Evolutionary conservation across 2,113 vertebrate species (phyloP), one percentile per base, ranked within the genome.

Genomic region (Poecile atricapillus): DNA sequence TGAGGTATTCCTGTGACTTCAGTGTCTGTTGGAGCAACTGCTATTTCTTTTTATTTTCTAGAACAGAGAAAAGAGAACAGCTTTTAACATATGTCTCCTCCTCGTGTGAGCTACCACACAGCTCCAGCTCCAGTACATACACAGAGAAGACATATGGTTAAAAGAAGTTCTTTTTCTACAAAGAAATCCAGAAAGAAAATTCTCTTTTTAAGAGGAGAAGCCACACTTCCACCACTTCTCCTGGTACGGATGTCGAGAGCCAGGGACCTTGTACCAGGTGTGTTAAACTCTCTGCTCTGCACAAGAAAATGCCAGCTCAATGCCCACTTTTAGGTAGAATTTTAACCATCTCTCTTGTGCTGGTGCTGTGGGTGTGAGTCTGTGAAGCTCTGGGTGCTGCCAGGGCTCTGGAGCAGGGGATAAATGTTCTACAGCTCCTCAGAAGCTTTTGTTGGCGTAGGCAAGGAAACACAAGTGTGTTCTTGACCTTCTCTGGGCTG

Each of bases 31-130:
- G 92, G 75, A 94, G 82, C 74, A 93, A 95, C 82, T 91, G 79
- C 76, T 87, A 78, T 96, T 96, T 90, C 68, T 83, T 92, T 88
- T 71, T 75, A 83, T 96, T 97, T 94, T 87, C 71, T 70, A 71
- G 92, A 95, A 55, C 59, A 86, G 84, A 59, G 93, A 82, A 88
- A 96, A 94, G 92, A 90, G 83, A 97, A 96, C 95, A 95, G 88
- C 69, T 96, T 88, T 92, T 79, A 96, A 53, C 95, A 95, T 95
- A 94, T 94, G 96, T 81, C 90, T 81, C 41, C 28, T 56, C 24
- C 90, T 96, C 13, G 8, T 96, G 85, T 87, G 80, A 97, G 88
- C 85, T 95, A 39, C 84, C 85, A 93, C 82, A 91, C 68, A 28
- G 31, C 31, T 74, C 55, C 73, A 86, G 21, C 78, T 77, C 71